phyloP scores from a whole-genome alignment of 37 sponge, comb jelly and placozoan genomes.

The Ephydatia muelleri region DNA sequence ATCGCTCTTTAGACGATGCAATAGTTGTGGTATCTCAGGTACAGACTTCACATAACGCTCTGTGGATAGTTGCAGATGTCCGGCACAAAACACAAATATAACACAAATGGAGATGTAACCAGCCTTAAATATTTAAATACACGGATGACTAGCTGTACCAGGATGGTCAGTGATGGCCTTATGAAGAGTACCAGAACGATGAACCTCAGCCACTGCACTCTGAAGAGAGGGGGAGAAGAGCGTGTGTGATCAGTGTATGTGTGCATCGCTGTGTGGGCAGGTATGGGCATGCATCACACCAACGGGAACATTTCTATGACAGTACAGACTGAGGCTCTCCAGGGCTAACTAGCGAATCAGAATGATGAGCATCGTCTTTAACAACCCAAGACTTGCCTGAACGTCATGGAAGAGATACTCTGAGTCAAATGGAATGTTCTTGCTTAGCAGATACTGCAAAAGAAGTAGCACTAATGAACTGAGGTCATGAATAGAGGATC shows the following conservation, averaged over 20 bases:
- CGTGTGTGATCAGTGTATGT: conserved; percentile 12
- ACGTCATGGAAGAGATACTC: conserved; percentile 74
- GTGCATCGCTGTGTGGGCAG: not conserved
- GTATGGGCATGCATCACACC: not conserved
- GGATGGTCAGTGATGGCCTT: conserved; percentile 48
- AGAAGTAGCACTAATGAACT: too few relatives aligned
- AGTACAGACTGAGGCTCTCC: not conserved
- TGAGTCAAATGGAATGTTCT: conserved; percentile 49
- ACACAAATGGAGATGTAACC: not conserved
- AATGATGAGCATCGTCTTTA: too few relatives aligned
- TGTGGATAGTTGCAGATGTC: not conserved
- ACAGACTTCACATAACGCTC: conserved; percentile 58
- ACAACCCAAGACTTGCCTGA: conserved; percentile 16
- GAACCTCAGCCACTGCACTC: conserved; percentile 59
- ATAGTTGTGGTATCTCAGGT: conserved; percentile 38
- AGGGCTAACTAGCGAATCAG: not conserved
- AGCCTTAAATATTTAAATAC: not conserved
- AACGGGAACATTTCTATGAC: not conserved
- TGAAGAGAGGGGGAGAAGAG: conserved; percentile 8
- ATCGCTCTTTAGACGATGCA: conserved; percentile 67
- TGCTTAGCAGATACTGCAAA: not conserved
- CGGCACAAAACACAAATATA: not conserved
- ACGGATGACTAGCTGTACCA: conserved; percentile 9
- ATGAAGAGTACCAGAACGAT: conserved; percentile 65
- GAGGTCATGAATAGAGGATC: too few relatives aligned